Conservation (phyloP, 1,140 invertebrate genomes). For the Cyclargus thomasi region DNA sequence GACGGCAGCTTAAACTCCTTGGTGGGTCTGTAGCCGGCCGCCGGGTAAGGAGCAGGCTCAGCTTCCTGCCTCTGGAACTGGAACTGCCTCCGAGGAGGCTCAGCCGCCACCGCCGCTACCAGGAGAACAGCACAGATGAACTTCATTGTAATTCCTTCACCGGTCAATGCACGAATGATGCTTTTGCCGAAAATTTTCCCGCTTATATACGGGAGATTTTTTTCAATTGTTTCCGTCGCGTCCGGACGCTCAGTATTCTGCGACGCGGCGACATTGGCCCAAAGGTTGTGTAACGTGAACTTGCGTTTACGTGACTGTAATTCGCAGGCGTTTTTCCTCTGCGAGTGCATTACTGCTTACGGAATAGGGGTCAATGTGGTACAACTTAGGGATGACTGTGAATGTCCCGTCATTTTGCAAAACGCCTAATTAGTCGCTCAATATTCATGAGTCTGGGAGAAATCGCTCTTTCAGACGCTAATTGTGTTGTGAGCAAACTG, state of each 20-base stretch:
- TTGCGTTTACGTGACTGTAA: conserved; percentile 55
- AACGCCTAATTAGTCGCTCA: conserved; percentile 50
- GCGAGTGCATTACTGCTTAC: too few relatives aligned
- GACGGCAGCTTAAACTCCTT: conserved; percentile 59
- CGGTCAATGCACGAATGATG: conserved; percentile 56
- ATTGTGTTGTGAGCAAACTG: conserved; percentile 29
- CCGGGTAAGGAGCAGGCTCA: conserved; percentile 52
- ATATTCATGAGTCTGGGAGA: conserved; percentile 60
- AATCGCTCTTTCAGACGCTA: conserved; percentile 48
- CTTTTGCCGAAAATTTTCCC: conserved; percentile 24
- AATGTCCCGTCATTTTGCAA: conserved; percentile 37
- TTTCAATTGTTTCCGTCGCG: conserved; percentile 48
- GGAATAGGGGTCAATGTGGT: too few relatives aligned
- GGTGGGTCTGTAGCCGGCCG: conserved; percentile 57
- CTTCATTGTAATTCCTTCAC: conserved; percentile 55
- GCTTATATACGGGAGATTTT: conserved; percentile 57
- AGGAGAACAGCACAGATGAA: conserved; percentile 49
- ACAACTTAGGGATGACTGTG: too few relatives aligned
- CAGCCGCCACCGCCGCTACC: conserved; percentile 45
- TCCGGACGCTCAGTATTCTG: conserved; percentile 66
- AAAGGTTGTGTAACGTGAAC: conserved; percentile 59
- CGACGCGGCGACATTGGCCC: conserved; percentile 63
- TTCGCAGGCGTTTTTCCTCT: conserved; percentile 14
- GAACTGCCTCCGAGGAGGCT: conserved; percentile 47
- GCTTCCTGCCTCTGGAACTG: conserved; percentile 46